Evolutionary conservation across 2,888 invertebrate genomes (phyloP), one percentile per base, ranked within the genome.

Genomic region (Tiphia femorata): DNA sequence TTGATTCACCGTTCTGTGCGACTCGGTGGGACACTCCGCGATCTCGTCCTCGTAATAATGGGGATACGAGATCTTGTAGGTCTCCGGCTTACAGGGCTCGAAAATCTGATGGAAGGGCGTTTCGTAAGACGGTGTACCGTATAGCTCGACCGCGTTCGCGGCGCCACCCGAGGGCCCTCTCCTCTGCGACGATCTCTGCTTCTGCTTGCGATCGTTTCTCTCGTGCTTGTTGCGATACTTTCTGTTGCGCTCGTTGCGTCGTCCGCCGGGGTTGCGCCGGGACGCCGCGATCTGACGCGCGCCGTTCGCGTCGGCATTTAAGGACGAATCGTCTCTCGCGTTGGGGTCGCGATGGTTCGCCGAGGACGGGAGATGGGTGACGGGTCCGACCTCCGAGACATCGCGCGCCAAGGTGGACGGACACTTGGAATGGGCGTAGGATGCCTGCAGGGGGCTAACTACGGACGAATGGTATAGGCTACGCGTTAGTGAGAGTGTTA

Each of bases 401-500:
- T 58, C 66, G 14, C 59, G 64, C 61, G 61, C 25, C 35, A 66
- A 54, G 48, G 65, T 51, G 64, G 73, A 62, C 62, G 76, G 70
- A 17, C 74, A 72, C 42, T 76, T 77, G 69, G 79, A 70, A 58
- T 80, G 77, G 46, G 73, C 73, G 65, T 73, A 75, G 49, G 81
- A 78, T 33, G 75, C 79, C 67, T 81, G 81, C 70, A 79, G 59
- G 51, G 82, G 81, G 73, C 78, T 81, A 53, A 79, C 77, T 67
- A 78, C 73, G 57, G 81, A 79, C 57, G 78, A 77, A 47, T 81
- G 81, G 65, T 82, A 80, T 16, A 82, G 74, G 72, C 77, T 78
- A 58, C 82, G 77, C 51, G 81, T 79, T 72, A 82, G 67, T 70
- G 82, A 81, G 67, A 82, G 75, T 67, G 81, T 84, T 79, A 79